Evolutionary conservation across 2,888 invertebrate species (phyloP).

Genomic region (Drosophila peninsularis): DNA sequence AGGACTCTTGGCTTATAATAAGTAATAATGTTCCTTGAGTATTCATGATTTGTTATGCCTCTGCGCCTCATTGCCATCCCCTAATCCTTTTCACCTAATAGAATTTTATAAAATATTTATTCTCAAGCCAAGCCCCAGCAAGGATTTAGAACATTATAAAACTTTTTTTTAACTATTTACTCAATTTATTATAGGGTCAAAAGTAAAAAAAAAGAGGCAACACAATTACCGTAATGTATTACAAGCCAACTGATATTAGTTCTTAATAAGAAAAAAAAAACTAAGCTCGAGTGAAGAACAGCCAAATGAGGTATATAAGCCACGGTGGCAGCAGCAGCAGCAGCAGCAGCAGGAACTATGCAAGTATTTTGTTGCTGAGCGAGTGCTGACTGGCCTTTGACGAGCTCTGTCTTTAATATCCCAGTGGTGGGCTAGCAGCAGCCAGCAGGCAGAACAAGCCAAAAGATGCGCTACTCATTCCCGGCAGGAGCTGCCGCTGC

Average conservation of each 20-base stretch:
- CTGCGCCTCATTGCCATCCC: too few species aligned
- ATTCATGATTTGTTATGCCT: too few species aligned
- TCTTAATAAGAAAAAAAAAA: not conserved
- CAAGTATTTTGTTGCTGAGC: conserved; percentile 4
- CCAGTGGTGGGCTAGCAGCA: conserved; percentile 42
- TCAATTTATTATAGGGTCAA: too few species aligned
- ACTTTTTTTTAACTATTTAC: too few species aligned
- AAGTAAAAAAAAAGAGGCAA: too few species aligned
- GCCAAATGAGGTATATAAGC: conserved; percentile 3
- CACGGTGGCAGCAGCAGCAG: conserved; percentile 1
- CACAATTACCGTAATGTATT: not conserved
- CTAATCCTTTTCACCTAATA: too few species aligned
- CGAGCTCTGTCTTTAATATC: conserved; percentile 50
- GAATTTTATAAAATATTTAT: too few species aligned
- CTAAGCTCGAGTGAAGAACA: not conserved
- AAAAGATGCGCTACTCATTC: conserved; percentile 27
- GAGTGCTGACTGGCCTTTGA: conserved; percentile 33
- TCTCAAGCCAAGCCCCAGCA: too few species aligned
- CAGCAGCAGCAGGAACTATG: conserved; percentile 1
- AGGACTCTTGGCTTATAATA: too few species aligned
- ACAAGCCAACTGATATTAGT: too few species aligned
- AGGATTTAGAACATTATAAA: too few species aligned
- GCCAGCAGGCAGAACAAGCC: conserved; percentile 28
- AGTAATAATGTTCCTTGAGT: too few species aligned
- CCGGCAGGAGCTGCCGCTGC: conserved; percentile 10